Base-by-base conservation (phyloP, 2,888 invertebrate genomes). In the Carcina quercana region DNA sequence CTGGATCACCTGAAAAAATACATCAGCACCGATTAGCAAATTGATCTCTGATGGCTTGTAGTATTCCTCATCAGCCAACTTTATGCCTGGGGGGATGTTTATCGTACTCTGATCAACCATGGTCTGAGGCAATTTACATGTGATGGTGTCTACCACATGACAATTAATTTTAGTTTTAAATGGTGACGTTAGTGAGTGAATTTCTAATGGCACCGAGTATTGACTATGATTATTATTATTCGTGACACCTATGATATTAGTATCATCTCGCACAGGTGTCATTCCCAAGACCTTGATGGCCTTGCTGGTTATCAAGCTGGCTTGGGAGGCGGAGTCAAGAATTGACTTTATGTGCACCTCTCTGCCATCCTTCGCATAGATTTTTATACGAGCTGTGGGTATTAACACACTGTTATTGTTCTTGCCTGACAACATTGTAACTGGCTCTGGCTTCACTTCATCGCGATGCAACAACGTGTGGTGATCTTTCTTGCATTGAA, bases 1-100 rank as follows among this genome's bases (percentile, higher is more conserved):
- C n/a, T n/a, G n/a, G n/a, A n/a, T n/a, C 20, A 28, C 14, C 39
- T 40, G 32, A 6, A 43, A 43, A 15, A 38, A 37, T 2, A 40
- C 21, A 15, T 43, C 40, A n/a, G n/a, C n/a, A n/a, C n/a, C n/a
- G 4, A 41, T 30, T 7, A 43, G 24, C 15, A 43, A 13, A 13
- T 37, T 12, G 4, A 40, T 35, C 14, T 40, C 35, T 13, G 35
- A 22, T 14, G 40, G 38, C 3, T 19, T 20, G 15, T 35, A 19
- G 15, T 32, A 43, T 1, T 34, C 15, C 2, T 30, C 25, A 14
- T 40, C 40, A 3, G 43, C 40, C 12, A 43, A 14, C 6, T 3
- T n/a, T 2, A 35, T 25, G 1, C 21, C 13, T 0, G 29, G n/a
- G 6, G 40, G 43, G 2, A 43, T 20, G 5, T 15, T 6, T n/a